phyloP scores from a whole-genome alignment of 2,888 invertebrate species.

The Myathropa florea region DNA sequence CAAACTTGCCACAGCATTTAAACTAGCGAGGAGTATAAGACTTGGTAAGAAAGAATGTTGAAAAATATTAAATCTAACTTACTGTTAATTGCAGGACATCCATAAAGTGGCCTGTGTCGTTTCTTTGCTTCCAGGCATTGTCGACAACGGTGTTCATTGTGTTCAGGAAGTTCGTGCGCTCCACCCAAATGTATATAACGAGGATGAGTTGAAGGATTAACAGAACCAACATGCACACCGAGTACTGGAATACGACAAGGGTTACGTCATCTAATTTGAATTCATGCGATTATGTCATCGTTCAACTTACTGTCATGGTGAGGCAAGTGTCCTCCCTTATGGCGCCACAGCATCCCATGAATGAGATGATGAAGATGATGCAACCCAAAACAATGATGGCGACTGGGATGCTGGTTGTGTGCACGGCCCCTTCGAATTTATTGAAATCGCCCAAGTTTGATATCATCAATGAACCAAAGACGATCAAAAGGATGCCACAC shows the following conservation, averaged over 20 bases:
- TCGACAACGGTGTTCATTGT: conserved; percentile 82
- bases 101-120: conserved; percentile 73
- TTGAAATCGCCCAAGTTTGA: conserved; percentile 83
- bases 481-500: conserved; percentile 86
- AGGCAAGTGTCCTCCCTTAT: conserved; percentile 92
- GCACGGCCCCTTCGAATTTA: conserved; percentile 79
- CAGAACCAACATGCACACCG: conserved; percentile 86
- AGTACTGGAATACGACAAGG: conserved; percentile 83
- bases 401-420: conserved; percentile 84
- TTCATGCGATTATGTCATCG: background rate
- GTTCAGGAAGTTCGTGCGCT: conserved; percentile 82
- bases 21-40: conserved; percentile 72
- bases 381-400: conserved; percentile 86
- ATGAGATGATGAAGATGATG: conserved; percentile 89
- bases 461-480: conserved; percentile 85
- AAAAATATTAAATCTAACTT: conserved; percentile 43
- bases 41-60: background rate
- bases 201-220: conserved; percentile 88
- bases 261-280: background rate
- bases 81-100: conserved; percentile 76
- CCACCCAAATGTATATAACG: conserved; percentile 85
- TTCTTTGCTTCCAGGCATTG: conserved; percentile 78
- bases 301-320: conserved; percentile 87
- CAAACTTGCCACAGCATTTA: conserved; percentile 77
- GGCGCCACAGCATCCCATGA: conserved; percentile 95